Percentiles rank a stretch among this genome's conserved stretches.
These are phyloP conservation scores for Trichoplusia ni DNA, from an alignment of 1,140 invertebrate genomes.

Conservation along the genomic window DNA sequence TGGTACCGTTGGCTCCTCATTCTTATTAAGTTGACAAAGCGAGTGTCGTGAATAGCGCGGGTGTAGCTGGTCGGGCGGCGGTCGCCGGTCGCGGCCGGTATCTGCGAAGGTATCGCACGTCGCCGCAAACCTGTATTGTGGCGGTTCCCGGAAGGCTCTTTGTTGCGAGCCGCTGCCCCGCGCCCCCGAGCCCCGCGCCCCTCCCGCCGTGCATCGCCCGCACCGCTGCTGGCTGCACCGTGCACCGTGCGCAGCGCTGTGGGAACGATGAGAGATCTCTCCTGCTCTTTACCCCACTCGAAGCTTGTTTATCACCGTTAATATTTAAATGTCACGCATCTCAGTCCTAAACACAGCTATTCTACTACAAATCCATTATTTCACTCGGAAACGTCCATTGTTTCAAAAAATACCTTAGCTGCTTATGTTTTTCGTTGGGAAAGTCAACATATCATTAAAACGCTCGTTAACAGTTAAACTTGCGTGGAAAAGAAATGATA, in stretches of 20 bases:
- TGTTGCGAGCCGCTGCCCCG: constrained; percentile 66
- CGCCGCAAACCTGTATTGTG: constrained; percentile 79
- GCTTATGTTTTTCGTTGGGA: not conserved
- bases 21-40: constrained; percentile 68
- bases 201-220: constrained; percentile 38
- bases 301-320: constrained; percentile 2
- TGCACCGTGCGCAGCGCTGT: constrained; percentile 37
- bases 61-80: constrained; percentile 60
- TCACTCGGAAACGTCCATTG: not conserved
- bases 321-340: constrained; percentile 13
- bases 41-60: constrained; percentile 34
- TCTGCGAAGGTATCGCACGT: constrained; percentile 79
- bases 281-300: constrained; percentile 14
- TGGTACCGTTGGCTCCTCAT: constrained; percentile 51
- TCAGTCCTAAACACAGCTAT: not conserved
- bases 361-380: not conserved
- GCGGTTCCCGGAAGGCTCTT: constrained; percentile 77
- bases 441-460: constrained; percentile 17
- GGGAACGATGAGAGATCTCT: constrained; percentile 41
- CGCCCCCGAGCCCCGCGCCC: constrained; percentile 47
- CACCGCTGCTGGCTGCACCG: constrained; percentile 36
- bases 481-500: constrained; percentile 12
- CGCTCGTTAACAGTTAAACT: not conserved
- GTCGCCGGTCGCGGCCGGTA: constrained; percentile 58
- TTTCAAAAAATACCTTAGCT: not conserved